Base-by-base conservation (phyloP, 2,113 vertebrate species). In the Gobiocypris rarus region DNA sequence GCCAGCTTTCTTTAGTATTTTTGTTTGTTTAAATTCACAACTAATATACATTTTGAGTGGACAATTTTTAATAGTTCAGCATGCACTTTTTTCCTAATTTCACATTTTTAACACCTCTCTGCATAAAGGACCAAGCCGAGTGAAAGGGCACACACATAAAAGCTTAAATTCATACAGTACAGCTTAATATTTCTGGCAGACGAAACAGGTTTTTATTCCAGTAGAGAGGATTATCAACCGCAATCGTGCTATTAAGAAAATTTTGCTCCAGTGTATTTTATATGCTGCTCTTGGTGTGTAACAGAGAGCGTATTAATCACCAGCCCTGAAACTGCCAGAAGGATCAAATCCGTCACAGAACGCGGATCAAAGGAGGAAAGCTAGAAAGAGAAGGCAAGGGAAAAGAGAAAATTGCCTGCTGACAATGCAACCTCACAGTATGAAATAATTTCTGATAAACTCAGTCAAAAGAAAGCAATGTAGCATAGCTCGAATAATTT, bases 101-200 rank as follows among this genome's bases (percentile, higher is more conserved):
- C 38, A 71, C 34, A 41, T 45, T 24, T 22, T 45, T 6, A 45
- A 73, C 19, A 24, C 11, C 70, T 73, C 70, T 14, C 41, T 70
- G 67, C 3, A 19, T 11, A 70, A 8, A 73, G 22, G 70, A 76
- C 28, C 56, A 56, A 56, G 34, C 34, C 19, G 5, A 38, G 19
- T 31, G 13, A 7, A 41, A 77, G 5, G 7, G 7, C 22, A 24
- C 54, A 38, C 50, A 22, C 48, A 76, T 76, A 28, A 69, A 58
- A 22, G 34, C 71, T 75, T 43, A 43, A 17, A 22, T 31, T 82
- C 52, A 67, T 67, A 67, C 65, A 82, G 50, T 48, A 15, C n/a
- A 28, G 22, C 79, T 58, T 58, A 78, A 82, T 34, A 59, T 50
- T 85, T 59, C 19, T 75, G 56, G 48, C 59, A 76, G 73, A 61